These are phyloP conservation scores for Sitobion miscanthi DNA, from an alignment of 1,140 invertebrate species.

Conservation along the genomic window DNA sequence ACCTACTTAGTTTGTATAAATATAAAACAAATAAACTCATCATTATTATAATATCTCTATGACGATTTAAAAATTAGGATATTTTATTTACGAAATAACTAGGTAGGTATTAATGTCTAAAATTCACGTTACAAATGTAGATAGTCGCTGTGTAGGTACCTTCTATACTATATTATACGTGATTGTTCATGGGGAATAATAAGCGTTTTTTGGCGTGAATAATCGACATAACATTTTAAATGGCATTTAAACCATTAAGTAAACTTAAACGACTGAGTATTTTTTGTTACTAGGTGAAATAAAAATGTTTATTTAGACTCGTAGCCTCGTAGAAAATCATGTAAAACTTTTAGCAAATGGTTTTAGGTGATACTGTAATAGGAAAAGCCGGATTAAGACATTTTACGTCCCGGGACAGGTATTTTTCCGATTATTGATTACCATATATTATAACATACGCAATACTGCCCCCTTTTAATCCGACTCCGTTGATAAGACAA, in stretches of 20 bases:
- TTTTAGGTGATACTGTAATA: background rate
- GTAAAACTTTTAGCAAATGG: background rate
- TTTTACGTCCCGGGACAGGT: background rate
- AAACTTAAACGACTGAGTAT: background rate
- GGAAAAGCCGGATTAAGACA: background rate
- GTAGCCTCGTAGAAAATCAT: background rate
- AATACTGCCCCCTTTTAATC: background rate
- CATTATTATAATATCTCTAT: background rate
- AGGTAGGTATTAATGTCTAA: background rate
- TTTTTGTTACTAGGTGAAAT: background rate
- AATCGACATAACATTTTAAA: slow-evolving; percentile 33
- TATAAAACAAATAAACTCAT: background rate
- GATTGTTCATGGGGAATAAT: background rate
- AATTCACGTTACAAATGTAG: background rate
- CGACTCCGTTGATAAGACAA: background rate
- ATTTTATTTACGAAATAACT: background rate
- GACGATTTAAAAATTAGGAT: background rate
- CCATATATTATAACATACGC: background rate
- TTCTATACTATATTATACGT: background rate
- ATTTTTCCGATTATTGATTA: background rate
- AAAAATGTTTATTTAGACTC: background rate
- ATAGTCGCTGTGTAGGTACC: background rate
- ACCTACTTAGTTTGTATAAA: background rate
- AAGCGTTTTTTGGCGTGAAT: slow-evolving; percentile 27
- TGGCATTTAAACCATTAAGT: background rate